Percentiles rank a stretch among this genome's conserved stretches.
phyloP scores from a whole-genome alignment of 2,113 vertebrate species.

The Ariopsis seemanni region DNA sequence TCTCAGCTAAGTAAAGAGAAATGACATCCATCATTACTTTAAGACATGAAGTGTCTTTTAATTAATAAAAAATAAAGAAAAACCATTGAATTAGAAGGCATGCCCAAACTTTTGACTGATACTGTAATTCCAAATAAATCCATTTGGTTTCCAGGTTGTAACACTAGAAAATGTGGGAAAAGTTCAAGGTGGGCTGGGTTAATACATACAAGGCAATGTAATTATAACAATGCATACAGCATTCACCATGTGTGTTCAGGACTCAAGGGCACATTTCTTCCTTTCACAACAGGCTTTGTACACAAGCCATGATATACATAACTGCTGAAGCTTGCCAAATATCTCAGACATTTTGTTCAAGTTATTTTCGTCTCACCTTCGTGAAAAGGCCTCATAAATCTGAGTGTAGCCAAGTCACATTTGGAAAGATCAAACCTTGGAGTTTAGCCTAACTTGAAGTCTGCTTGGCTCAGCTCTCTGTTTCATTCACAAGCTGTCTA shows the following conservation, averaged over 20 bases:
- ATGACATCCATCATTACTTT: too few species aligned
- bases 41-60: too few species aligned
- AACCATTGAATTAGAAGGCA: too few species aligned
- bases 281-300: conserved; percentile 30
- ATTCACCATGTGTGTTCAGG: not conserved
- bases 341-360: conserved; percentile 36
- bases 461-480: not conserved
- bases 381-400: conserved; percentile 30
- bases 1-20: too few species aligned
- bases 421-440: conserved; percentile 1
- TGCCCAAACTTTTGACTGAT: too few species aligned
- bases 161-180: not conserved
- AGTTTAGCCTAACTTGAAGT: not conserved
- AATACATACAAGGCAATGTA: not conserved
- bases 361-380: conserved; percentile 43
- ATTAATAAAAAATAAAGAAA: too few species aligned
- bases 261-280: conserved; percentile 44
- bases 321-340: conserved; percentile 37
- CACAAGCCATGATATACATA: conserved; percentile 4
- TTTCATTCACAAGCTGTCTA: not conserved
- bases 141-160: not conserved
- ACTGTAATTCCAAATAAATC: not conserved
- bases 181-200: not conserved
- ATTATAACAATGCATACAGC: not conserved
- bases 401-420: not conserved